phyloP scores from a whole-genome alignment of 2,113 vertebrate species.

The Anoplopoma fimbria region DNA sequence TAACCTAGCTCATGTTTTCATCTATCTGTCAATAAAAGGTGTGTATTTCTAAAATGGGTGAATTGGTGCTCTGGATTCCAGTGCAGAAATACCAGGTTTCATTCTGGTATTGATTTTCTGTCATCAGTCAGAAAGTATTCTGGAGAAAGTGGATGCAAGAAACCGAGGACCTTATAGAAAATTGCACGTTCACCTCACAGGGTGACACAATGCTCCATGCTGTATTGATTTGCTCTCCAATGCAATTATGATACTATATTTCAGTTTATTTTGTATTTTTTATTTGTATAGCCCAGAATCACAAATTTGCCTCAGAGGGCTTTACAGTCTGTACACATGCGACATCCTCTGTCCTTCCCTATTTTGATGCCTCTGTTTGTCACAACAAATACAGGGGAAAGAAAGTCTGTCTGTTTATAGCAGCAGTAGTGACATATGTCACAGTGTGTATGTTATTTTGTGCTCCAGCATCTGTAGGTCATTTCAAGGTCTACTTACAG shows the following conservation, averaged over 20 bases:
- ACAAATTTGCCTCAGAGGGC: no score
- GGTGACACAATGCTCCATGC: neutral
- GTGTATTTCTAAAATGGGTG: neutral
- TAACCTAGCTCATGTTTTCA: neutral
- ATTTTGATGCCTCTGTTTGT: neutral
- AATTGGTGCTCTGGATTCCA: neutral
- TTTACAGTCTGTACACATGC: no score
- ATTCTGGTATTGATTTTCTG: constrained; percentile 34
- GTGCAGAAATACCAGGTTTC: neutral
- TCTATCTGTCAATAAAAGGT: neutral
- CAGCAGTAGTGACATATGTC: neutral
- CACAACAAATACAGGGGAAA: neutral
- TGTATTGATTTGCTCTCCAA: constrained; percentile 3
- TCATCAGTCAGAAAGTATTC: constrained; percentile 16
- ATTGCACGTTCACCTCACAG: neutral
- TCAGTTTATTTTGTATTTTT: no score
- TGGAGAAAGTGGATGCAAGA: neutral
- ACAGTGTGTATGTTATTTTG: constrained; percentile 9
- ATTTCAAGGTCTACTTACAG: constrained; percentile 25
- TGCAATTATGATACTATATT: constrained; percentile 7
- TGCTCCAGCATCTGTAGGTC: constrained; percentile 11
- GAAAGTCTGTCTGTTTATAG: neutral
- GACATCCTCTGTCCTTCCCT: no score
- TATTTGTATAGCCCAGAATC: no score
- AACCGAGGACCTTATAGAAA: constrained; percentile 6